Base-by-base conservation (phyloP, 2,888 invertebrate species). In the Ptychoptera albimana region DNA sequence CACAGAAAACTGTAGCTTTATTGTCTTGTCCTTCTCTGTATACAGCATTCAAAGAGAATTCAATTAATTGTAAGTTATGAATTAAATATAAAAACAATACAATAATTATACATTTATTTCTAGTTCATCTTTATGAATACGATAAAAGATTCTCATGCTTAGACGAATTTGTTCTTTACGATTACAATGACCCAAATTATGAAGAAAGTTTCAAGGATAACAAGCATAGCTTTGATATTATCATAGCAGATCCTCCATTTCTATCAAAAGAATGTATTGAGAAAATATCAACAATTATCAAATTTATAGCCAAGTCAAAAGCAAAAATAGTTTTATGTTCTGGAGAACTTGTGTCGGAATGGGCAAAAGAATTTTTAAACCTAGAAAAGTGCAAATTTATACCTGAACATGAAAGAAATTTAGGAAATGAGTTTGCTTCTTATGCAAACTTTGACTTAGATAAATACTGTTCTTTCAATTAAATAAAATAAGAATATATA, bases 211-310 rank as follows among this genome's bases (percentile, higher is more conserved):
- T 77, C 11, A 53, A 67, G 2, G 65, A 53, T 0, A 54, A 56
- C 23, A 48, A 51, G 7, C 47, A 67, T 15, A 60, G 67, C 39
- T 93, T 80, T 60, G 87, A 93, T 63, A 59, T 96, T 16, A 82
- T 96, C 1, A 70, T 97, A 44, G 88, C 84, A 0, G 96, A 97
- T 67, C 96, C 97, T 1, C 97, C 97, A 0, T 96, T 94, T 64
- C 69, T 97, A 2, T 84, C 92, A 0, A 82, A 88, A 52, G 94
- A 94, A 60, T 96, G 96, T 63, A 71, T 94, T 40, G 72, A 75
- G 1, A 92, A 93, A 68, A 82, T 82, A 1, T 74, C 86, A 0
- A 66, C 76, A 46, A 88, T 89, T 0, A 75, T 93, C 2, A 78
- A 77, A 52, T 74, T 76, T 53, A 60, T 96, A 43, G 64, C 76